These are phyloP conservation scores for Virgularia gustaviana DNA, from an alignment of 92 coral and sea anemone species.

Conservation along the genomic window DNA sequence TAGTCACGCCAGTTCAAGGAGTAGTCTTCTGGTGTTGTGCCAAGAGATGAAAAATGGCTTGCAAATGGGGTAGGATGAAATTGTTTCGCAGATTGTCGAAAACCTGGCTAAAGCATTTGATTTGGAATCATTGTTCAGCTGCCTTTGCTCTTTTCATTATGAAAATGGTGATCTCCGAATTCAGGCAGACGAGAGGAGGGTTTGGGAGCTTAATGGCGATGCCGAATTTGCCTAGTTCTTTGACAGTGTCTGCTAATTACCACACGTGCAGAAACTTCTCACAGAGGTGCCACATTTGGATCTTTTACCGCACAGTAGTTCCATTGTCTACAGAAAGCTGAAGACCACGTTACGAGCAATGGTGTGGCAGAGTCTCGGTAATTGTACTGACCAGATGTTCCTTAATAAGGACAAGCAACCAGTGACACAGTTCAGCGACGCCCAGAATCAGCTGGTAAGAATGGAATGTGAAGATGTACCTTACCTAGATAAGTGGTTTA, in stretches of 20 bases:
- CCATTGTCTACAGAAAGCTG: background rate
- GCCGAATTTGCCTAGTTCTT: conserved; percentile 3
- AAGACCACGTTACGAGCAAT: conserved; percentile 1
- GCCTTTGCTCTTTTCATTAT: background rate
- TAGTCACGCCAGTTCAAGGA: background rate
- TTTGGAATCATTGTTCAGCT: background rate
- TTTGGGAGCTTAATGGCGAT: conserved; percentile 4
- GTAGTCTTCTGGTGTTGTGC: background rate
- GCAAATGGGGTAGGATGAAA: background rate
- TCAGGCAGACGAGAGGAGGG: background rate
- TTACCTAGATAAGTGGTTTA: background rate
- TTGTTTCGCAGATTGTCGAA: background rate
- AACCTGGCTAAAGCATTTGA: background rate
- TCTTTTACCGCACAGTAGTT: conserved; percentile 1
- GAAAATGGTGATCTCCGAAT: background rate
- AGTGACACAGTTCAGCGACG: background rate
- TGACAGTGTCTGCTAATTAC: background rate
- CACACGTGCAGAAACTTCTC: background rate
- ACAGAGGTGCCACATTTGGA: background rate
- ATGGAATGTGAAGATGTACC: background rate
- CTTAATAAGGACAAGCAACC: background rate
- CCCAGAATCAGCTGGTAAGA: background rate
- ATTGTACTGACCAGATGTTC: conserved; percentile 10
- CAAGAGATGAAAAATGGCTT: background rate
- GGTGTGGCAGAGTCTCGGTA: conserved; percentile 12